A percentile compares a stretch with the other conserved stretches of the same genome.
Evolutionary conservation across 2,888 invertebrate genomes (phyloP).

Genomic region (Hypomecis punctinalis): DNA sequence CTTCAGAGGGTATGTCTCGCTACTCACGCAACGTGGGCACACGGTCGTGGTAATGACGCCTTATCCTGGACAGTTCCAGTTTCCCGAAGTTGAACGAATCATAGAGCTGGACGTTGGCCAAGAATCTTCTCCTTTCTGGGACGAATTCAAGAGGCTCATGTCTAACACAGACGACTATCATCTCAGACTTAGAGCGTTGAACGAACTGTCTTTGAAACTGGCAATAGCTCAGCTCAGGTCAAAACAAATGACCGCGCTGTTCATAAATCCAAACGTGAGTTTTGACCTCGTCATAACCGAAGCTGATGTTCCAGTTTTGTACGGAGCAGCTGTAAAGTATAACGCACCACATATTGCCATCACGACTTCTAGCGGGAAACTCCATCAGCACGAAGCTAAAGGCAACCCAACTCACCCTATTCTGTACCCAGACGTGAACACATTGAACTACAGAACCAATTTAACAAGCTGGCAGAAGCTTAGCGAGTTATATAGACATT

Average conservation of each 20-base stretch:
- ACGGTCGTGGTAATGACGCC: slow-evolving; percentile 75
- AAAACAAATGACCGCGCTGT: slow-evolving; percentile 69
- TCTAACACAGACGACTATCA: slow-evolving; percentile 72
- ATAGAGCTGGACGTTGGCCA: slow-evolving; percentile 71
- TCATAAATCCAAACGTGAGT: slow-evolving; percentile 71
- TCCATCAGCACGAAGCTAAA: slow-evolving; percentile 78
- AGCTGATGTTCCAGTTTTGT: slow-evolving; percentile 77
- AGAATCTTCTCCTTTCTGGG: slow-evolving; percentile 70
- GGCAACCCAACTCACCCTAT: slow-evolving; percentile 82
- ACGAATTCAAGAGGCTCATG: slow-evolving; percentile 66
- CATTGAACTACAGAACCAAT: slow-evolving; percentile 66
- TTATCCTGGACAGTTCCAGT: slow-evolving; percentile 71
- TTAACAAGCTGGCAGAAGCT: slow-evolving; percentile 72
- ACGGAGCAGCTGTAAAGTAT: slow-evolving; percentile 82
- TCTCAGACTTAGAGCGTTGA: slow-evolving; percentile 59
- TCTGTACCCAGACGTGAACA: slow-evolving; percentile 78
- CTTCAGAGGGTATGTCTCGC: slow-evolving; percentile 70
- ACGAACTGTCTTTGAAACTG: slow-evolving; percentile 68
- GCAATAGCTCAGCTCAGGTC: slow-evolving; percentile 73
- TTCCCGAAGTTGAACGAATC: slow-evolving; percentile 67
- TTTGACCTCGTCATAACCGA: slow-evolving; percentile 86
- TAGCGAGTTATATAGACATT: slow-evolving; percentile 63
- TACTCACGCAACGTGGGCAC: slow-evolving; percentile 68
- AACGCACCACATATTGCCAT: slow-evolving; percentile 82
- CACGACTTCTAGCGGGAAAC: slow-evolving; percentile 76